These are phyloP conservation scores for Carabus problematicus DNA, from an alignment of 2,888 invertebrate species.

Conservation along the genomic window DNA sequence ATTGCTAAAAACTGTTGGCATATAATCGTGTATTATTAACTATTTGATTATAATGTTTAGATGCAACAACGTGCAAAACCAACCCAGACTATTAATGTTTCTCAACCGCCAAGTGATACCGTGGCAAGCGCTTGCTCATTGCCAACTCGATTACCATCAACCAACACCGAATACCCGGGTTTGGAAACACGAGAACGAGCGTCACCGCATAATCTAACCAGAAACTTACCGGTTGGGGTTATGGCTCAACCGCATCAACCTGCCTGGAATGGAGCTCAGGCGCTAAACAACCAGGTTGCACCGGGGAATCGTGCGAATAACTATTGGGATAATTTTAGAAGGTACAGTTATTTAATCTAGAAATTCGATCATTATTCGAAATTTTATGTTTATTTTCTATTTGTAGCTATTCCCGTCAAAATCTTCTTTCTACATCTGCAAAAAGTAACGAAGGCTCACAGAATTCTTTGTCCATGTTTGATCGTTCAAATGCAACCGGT, in stretches of 20 bases:
- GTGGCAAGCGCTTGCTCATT: constrained; percentile 28
- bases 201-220: constrained; percentile 47
- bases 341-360: constrained; percentile 63
- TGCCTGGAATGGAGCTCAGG: constrained; percentile 60
- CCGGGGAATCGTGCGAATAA: constrained; percentile 91
- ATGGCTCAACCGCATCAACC: constrained; percentile 53
- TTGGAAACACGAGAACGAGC: constrained; percentile 40
- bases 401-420: constrained; percentile 84
- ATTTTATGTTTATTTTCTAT: not conserved
- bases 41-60: constrained; percentile 8
- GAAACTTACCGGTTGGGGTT: constrained; percentile 53
- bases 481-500: constrained; percentile 66
- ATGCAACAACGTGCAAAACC: constrained; percentile 38
- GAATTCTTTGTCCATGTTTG: constrained; percentile 62
- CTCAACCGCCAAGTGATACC: constrained; percentile 34
- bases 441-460: constrained; percentile 75
- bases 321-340: constrained; percentile 93
- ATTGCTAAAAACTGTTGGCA: not conserved
- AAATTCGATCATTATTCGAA: not conserved
- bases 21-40: constrained; percentile 4
- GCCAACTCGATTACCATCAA: constrained; percentile 26
- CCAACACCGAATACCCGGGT: constrained; percentile 34
- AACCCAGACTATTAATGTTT: constrained; percentile 28
- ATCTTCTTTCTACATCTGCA: constrained; percentile 77
- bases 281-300: constrained; percentile 88